Evolutionary conservation across 2,797 vertebrate genomes (phyloP), one percentile per base, ranked within the genome.

Genomic region (Microctenopoma steveboyesi): DNA sequence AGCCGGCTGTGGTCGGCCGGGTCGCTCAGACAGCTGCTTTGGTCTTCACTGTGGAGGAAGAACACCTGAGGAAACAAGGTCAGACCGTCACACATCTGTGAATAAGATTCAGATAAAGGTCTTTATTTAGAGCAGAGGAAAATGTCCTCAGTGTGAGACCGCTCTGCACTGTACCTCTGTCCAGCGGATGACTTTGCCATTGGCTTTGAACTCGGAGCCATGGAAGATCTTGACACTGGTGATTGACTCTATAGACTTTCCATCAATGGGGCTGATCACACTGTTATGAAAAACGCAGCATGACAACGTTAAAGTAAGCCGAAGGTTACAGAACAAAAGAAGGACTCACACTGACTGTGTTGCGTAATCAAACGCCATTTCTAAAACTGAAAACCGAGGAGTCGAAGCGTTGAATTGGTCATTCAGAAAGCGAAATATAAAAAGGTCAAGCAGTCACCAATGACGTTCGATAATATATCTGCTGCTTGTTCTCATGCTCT

Each of bases 141-240:
- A 22, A 22, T 22, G 22, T 22, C 22, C 22, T 22, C 22, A 22
- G 22, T 22, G 22, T 22, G 22, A 22, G 22, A 22, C 22, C 22
- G 22, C 22, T 22, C 22, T 1, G 22, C 22, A 22, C 7, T 0
- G 22, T 84, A 98, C 98, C 96, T 99, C 98, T 5, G 97, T 99
- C 98, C 98, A 99, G 78, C 97, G 95, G 85, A 99, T 97, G 81
- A 98, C 96, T 89, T 99, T 99, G 39, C 97, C 97, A 1, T 96
- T 98, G 15, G 97, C 96, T 93, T 97, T 99, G 92, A 96, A 98
- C 88, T 99, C 98, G 0, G 97, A 97, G 75, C 98, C 97, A 7
- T 99, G 97, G 85, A 98, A 98, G 92, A 99, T 98, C 93, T 99
- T 99, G 80, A 99, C 93, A 10, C 97, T 99, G 79, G 95, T 95